These are phyloP conservation scores for Lasioglossum zephyrum DNA, from an alignment of 2,888 invertebrate genomes.

Conservation along the genomic window DNA sequence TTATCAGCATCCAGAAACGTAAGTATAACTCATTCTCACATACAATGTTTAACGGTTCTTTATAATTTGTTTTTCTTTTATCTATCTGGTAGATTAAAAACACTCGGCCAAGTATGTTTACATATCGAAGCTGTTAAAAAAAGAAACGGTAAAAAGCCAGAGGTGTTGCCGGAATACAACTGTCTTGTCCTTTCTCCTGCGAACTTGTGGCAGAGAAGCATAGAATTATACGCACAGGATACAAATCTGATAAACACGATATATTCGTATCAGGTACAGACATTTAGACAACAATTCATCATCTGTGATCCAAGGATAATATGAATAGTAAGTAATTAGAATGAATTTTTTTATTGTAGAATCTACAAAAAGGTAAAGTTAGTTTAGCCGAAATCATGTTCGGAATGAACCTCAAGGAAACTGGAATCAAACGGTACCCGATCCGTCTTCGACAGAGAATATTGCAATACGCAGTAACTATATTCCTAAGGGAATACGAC, in stretches of 20 bases:
- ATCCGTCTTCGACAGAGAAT: constrained; percentile 93
- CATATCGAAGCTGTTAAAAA: constrained; percentile 93
- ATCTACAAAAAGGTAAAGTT: constrained; percentile 92
- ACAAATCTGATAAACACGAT: constrained; percentile 92
- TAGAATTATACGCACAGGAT: constrained; percentile 91
- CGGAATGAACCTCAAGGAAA: constrained; percentile 95
- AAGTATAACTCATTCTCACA: constrained; percentile 76
- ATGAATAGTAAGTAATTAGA: neutral
- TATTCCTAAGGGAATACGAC: constrained; percentile 93
- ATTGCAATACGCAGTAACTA: constrained; percentile 95
- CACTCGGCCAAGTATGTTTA: constrained; percentile 92
- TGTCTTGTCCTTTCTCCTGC: constrained; percentile 97
- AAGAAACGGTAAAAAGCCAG: constrained; percentile 86
- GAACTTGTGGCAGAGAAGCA: constrained; percentile 95
- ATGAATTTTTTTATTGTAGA: constrained; percentile 84
- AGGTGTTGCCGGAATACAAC: constrained; percentile 94
- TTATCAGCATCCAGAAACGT: constrained; percentile 91
- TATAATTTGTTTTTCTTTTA: neutral
- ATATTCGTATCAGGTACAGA: constrained; percentile 91
- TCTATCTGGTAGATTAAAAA: constrained; percentile 87
- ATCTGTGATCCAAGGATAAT: neutral
- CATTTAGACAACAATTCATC: neutral
- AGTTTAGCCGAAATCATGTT: constrained; percentile 96
- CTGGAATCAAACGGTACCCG: constrained; percentile 95
- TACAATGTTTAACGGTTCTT: neutral